A percentile compares a stretch with the other conserved stretches of the same genome.
Evolutionary conservation across 2,797 vertebrate species (phyloP).

Genomic region (Thamnophis elegans): DNA sequence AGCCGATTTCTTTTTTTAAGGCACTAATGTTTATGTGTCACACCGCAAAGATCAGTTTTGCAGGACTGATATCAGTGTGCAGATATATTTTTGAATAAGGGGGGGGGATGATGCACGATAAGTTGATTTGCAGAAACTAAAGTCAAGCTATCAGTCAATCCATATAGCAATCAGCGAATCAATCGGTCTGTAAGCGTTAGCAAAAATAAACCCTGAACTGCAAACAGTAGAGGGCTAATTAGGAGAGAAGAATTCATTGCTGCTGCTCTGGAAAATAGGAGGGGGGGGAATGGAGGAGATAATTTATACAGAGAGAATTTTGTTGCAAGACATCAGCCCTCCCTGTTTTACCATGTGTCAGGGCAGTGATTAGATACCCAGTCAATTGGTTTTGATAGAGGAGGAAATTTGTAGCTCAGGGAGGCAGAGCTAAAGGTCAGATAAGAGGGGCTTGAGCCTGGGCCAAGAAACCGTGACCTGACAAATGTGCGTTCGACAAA

Average conservation of each 20-base stretch:
- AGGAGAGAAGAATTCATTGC: not conserved
- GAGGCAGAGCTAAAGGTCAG: not conserved
- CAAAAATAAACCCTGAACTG: not conserved
- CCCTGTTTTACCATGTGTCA: not conserved
- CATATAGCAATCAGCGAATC: not conserved
- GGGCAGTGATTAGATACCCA: not conserved
- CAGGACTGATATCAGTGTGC: not conserved
- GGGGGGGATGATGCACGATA: not conserved
- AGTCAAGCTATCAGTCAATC: not conserved
- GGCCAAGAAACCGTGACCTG: too few species aligned
- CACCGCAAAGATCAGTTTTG: not conserved
- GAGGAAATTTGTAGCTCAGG: not conserved
- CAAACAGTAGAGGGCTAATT: not conserved
- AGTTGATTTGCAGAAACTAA: not conserved
- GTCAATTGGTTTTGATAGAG: not conserved
- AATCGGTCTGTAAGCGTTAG: not conserved
- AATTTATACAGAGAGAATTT: not conserved
- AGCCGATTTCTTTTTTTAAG: not conserved
- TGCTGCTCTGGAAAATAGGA: not conserved
- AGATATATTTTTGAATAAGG: not conserved
- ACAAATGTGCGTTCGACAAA: too few species aligned
- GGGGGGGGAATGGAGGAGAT: not conserved
- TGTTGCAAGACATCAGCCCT: not conserved
- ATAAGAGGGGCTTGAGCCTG: not conserved
- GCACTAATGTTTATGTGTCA: not conserved